Base-by-base conservation (phyloP, 2,888 invertebrate genomes). In the Volucella bombylans region DNA sequence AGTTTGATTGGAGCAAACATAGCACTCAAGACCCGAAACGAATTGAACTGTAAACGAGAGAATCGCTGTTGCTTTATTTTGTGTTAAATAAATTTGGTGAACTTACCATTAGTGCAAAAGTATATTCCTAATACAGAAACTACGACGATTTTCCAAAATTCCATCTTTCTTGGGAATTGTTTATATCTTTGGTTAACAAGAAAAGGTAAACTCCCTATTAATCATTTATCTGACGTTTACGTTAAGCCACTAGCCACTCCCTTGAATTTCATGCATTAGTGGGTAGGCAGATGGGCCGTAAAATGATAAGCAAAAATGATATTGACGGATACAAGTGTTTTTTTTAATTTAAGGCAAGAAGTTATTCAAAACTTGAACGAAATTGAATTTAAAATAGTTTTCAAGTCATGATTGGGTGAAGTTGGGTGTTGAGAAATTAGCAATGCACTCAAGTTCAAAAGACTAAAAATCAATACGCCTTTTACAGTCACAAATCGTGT, bases 1-100 rank as follows among this genome's bases (percentile, higher is more conserved):
- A 87, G 97, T 97, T 92, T 99, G 99, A 88, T 96, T 95, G 86
- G 95, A 94, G 91, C 99, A 99, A 12, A 98, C 98, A 90, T 99
- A 99, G 91, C 99, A 99, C 93, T 99, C 98, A 87, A 98, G 93
- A 87, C 95, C 93, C 89, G 87, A 73, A 18, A 90, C 91, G 73
- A 90, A 90, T 69, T 87, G 72, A 8, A 90, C 90, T 91, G 62
- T 14, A 11, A 18, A 57, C 15, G 55, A 50, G n/a, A n/a, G 4
- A 11, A 39, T 62, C 23, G 43, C 1, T 8, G 11, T 43, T 4
- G 15, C 14, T 49, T 8, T 1, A 55, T 31, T 6, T 49, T 54
- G 12, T 62, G 1, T 15, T 59, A 12, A 14, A 38, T 10, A 12
- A 31, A 12, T 10, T 23, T 12, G 23, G 31, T 4, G 1, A 31